Evolutionary conservation across 53 echinoderm and acorn worm species (phyloP), one percentile per base, ranked within the genome.

Genomic region (Henricia sp.): DNA sequence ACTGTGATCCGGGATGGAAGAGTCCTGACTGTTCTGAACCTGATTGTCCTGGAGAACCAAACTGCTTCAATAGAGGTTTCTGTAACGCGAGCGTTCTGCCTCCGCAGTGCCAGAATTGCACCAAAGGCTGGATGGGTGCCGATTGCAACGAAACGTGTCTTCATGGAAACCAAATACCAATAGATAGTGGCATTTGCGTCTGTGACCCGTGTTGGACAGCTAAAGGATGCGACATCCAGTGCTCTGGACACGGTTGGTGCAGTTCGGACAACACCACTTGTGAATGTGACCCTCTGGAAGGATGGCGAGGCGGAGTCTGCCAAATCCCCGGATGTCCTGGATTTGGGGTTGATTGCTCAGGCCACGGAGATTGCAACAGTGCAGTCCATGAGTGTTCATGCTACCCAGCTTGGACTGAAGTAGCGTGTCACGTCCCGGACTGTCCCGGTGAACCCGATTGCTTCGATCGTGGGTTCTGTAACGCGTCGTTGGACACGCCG

Each of bases 151-250:
- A 90, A 39, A 87, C 86, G 42, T 95, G 95, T 82, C 58, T 90
- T 20, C 70, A 95, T 74, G 95, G 95, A 40, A 71, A 80, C 42
- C 88, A 93, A 77, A 82, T 72, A 19, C 73, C 85, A 1, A 82
- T 70, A 78, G 95, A 91, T 67, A 88, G 86, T 66, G 89, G 87
- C 50, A 72, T 87, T 19, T 95, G 95, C 55, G 62, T 83, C 23
- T 95, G 95, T 77, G 95, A 95, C 29, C 88, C 95, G 21, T 95
- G 95, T 83, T 95, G 95, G 95, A 87, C 80, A n/a, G 92, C 89
- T 3, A 83, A 78, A 82, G 92, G 92, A 16, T 95, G 95, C 74
- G 87, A 95, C 48, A 73, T 90, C 28, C 38, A 80, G 40, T 95
- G 95, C 42, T 90, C 95, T 36, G 90, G 82, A 16, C 84, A 90